Conservation (phyloP, 2,888 invertebrate genomes). For the Apodemia hepburni region DNA sequence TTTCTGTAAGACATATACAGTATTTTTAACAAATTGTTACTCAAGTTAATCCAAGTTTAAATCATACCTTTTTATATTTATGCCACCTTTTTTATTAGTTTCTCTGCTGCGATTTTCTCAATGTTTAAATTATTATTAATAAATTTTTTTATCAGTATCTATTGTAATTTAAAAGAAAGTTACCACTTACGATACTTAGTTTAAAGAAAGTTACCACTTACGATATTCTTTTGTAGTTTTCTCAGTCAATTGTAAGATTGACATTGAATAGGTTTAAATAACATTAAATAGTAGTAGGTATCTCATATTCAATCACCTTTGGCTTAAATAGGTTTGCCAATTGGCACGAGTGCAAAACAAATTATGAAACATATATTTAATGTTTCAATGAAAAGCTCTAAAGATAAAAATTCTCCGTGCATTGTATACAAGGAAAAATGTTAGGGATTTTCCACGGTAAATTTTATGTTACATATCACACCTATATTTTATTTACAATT, state of each 20-base stretch:
- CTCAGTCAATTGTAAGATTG: not conserved
- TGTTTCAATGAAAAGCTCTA: not conserved
- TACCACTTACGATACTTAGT: not conserved
- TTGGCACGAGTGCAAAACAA: conserved; percentile 17
- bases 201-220: not conserved
- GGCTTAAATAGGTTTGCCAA: conserved; percentile 8
- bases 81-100: no score
- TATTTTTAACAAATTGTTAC: no score
- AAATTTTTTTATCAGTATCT: no score
- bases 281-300: not conserved
- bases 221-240: not conserved
- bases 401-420: not conserved
- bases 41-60: no score
- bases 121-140: no score
- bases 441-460: not conserved
- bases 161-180: no score
- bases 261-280: not conserved
- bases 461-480: no score
- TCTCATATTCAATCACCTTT: conserved; percentile 3
- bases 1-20: no score
- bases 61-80: no score
- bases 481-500: no score
- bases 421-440: not conserved
- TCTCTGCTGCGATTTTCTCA: no score
- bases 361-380: conserved; percentile 1